Evolutionary conservation across 23 tunicate genomes (phyloP), one percentile per base, ranked within the genome.

Genomic region (Clavelina lepadiformis): DNA sequence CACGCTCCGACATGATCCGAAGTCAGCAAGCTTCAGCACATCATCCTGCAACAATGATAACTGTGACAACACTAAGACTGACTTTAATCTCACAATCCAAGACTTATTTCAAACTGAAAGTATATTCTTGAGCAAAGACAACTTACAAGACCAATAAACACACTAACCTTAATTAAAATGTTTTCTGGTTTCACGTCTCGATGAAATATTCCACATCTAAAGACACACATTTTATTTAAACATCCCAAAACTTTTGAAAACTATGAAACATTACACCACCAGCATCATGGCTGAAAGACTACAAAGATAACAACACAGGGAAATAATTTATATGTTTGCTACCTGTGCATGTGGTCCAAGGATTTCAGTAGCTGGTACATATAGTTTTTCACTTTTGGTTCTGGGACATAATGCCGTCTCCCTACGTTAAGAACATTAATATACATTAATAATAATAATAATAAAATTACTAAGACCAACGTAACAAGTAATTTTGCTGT

Each of bases 301-400:
- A n/a, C n/a, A n/a, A n/a, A n/a, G n/a, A n/a, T n/a, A n/a, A n/a
- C n/a, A n/a, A n/a, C n/a, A n/a, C n/a, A n/a, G n/a, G n/a, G n/a
- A n/a, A n/a, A n/a, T n/a, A n/a, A 15, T 8, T 11, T 41, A 8
- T 7, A 13, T 53, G 35, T 13, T 50, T 4, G 33, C 20, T n/a
- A 89, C 97, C 97, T 81, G 86, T 91, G 98, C 98, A 91, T 91
- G 71, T 91, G 98, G 38, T 91, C 98, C 28, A 91, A 56, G 3
- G 98, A 71, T 38, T 82, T 91, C 22, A 91, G 63, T 29, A 91
- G 67, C 56, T 89, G 97, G 46, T 69, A 89, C 97, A 89, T 89
- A 74, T 81, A 89, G 53, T 52, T 89, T 71, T 89, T 89, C 33
- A 89, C 85, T 56, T 89, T 89, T n/a, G 83, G 69, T 59, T 89